Base-by-base conservation (phyloP, 2,797 vertebrate species). In the Takifugu ocellatus region DNA sequence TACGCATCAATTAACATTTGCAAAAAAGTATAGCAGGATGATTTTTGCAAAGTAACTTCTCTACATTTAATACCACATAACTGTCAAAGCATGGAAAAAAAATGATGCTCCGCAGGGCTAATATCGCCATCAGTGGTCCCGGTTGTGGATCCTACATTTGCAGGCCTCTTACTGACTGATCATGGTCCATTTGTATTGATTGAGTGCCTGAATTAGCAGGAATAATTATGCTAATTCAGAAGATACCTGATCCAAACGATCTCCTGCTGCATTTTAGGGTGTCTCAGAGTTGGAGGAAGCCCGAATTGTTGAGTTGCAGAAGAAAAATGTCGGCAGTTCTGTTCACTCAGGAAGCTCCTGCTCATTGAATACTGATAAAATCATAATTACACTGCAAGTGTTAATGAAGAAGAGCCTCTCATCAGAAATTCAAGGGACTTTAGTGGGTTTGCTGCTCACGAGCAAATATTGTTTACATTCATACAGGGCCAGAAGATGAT, bases 201-300 rank as follows among this genome's bases (percentile, higher is more conserved):
- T 81, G 75, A 61, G 78, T 65, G 59, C 68, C 72, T 74, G 50
- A 45, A 52, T 75, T 70, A 70, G 63, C 75, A 51, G 66, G 76
- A 82, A 85, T 82, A 84, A 84, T 68, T 84, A 88, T 86, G 84
- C 70, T 84, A 85, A 85, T 84, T 66, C 47, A 43, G 74, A 87
- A 77, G 36, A 4, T 39, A 39, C 12, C 12, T 39, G 36, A 39
- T 39, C 10, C 36, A 39, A 39, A 14, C 12, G 10, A 39, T 39
- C 36, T 14, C 12, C 36, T 39, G 36, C 9, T 39, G 27, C 27
- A 39, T 36, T 12, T 36, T 11, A 3, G 11, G 33, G 46, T 25
- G 8, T 11, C 12, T 25, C 21, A 48, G 21, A 11, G 21, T 48
- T 11, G 25, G 25, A 25, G 21, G 25, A 3, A 14, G 21, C 46